Evolutionary conservation across 2,888 invertebrate species (phyloP).

Genomic region (Heliconius hortense): DNA sequence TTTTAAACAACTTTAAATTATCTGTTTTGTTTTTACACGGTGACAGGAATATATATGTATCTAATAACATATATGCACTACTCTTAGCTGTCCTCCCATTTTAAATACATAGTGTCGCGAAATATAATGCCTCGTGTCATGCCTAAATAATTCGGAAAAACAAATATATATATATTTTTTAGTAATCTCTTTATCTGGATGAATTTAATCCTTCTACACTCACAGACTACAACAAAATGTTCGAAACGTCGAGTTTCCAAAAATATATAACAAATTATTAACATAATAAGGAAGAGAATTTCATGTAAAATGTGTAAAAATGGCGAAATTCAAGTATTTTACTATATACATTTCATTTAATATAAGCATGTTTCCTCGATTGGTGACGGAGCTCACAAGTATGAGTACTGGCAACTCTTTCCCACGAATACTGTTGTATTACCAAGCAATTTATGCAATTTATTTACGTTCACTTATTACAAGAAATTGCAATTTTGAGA

Average conservation of each 20-base stretch:
- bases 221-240: too few species aligned
- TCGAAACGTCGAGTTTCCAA: too few species aligned
- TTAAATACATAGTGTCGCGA: too few species aligned
- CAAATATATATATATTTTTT: background rate
- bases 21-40: too few species aligned
- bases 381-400: background rate
- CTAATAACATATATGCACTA: too few species aligned
- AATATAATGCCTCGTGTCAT: too few species aligned
- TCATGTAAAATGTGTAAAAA: background rate
- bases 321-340: background rate
- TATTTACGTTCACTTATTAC: slow-evolving; percentile 3
- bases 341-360: background rate
- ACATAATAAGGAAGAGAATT: background rate
- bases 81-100: background rate
- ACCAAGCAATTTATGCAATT: background rate
- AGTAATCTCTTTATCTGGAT: background rate
- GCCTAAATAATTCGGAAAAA: too few species aligned
- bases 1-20: too few species aligned
- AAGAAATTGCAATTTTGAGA: slow-evolving; percentile 6
- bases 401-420: background rate
- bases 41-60: too few species aligned
- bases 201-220: too few species aligned
- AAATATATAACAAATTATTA: too few species aligned
- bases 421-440: background rate
- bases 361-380: background rate